Evolutionary conservation across 1,140 invertebrate genomes (phyloP), one percentile per base, ranked within the genome.

Genomic region (Penaeus vannamei): DNA sequence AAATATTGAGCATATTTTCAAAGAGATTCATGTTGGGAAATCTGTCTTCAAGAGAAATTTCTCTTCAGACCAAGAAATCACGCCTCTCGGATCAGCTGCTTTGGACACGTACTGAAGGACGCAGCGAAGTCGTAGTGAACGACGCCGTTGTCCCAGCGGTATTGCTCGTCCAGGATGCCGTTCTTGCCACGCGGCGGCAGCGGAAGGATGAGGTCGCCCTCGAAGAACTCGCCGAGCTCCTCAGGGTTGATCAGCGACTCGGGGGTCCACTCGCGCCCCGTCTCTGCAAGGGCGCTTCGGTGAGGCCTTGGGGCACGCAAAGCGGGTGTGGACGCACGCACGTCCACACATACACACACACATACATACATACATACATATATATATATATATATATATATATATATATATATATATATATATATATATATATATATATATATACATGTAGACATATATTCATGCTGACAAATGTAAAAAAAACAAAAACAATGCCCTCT

Each of bases 61-160:
- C 12, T 81, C 79, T 46, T n/a, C 12, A 23, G 10, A 23, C n/a
- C 26, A 4, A 7, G 23, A 7, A 7, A 69, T 29, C 29, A 23
- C 8, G 12, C 77, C 12, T 60, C 20, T 14, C 53, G n/a, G 26
- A 1, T 29, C 12, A 1, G n/a, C 14, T 29, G 69, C n/a, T 72
- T 20, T 26, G 12, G 20, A 60, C 17, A 91, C 92, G 91, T 88
- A 92, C 92, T 91, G 32, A 92, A 90, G 32, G 62, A 53, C 8
- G 86, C 59, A 36, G 83, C 90, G 83, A 92, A 91, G 36, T 81
- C 79, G 79, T 92, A 93, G n/a, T 91, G 91, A 5, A 93, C 91
- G 10, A 91, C 85, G 1, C 92, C 92, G 32, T 92, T 87, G 46
- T 90, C 84, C 92, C 92, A 93, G 29, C 89, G 79, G 77, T 87